Conservation (phyloP, 2,797 vertebrate species). For the Eulemur mongoz region DNA sequence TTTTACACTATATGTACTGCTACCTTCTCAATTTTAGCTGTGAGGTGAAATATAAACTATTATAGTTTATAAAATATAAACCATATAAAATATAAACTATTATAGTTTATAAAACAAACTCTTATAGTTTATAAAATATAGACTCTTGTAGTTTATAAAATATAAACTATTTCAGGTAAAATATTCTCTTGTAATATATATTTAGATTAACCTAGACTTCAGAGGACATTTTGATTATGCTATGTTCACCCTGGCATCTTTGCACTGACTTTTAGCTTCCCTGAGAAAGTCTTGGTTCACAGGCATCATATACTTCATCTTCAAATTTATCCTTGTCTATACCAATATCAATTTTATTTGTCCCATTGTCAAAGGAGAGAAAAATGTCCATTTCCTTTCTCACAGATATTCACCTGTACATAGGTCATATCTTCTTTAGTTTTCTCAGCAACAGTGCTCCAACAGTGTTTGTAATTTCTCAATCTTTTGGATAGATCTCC, state of each 20-base stretch:
- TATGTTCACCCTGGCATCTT: not conserved
- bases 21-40: not conserved
- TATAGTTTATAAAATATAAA: too few species aligned
- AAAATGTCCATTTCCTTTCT: not conserved
- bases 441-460: not conserved
- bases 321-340: not conserved
- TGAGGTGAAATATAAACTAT: not conserved
- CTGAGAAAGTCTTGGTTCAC: not conserved
- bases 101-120: too few species aligned
- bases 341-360: not conserved
- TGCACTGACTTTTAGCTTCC: not conserved
- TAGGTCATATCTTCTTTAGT: not conserved
- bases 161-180: not conserved
- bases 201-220: not conserved
- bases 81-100: not conserved
- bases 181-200: not conserved
- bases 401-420: not conserved
- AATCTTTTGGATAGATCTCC: not conserved
- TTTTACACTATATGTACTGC: not conserved
- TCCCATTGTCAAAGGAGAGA: not conserved
- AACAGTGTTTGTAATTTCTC: not conserved
- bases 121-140: too few species aligned
- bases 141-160: not conserved
- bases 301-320: not conserved
- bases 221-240: not conserved